phyloP scores from a whole-genome alignment of 2,113 vertebrate genomes.

The Eulemur rufifrons region DNA sequence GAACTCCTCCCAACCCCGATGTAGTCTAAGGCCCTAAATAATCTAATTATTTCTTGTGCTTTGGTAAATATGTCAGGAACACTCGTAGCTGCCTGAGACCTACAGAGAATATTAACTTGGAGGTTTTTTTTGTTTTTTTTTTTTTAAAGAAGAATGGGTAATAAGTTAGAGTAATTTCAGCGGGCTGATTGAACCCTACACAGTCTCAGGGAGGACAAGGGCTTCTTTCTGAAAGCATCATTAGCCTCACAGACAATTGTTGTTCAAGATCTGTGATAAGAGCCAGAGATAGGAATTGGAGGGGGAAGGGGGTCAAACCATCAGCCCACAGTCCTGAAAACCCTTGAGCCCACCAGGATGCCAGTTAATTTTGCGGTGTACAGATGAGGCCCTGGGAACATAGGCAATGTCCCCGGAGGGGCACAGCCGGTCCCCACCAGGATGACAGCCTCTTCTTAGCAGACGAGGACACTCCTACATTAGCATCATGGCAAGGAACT shows the following conservation, averaged over 20 bases:
- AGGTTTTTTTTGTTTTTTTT: background rate
- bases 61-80: constrained; percentile 24
- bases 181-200: background rate
- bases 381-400: background rate
- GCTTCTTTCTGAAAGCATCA: background rate
- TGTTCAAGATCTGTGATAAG: constrained; percentile 13
- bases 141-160: background rate
- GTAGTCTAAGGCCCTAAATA: background rate
- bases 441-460: background rate
- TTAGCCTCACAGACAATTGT: background rate
- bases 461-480: too few species aligned
- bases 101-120: constrained; percentile 42
- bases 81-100: background rate
- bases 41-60: constrained; percentile 37
- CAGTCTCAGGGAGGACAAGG: background rate
- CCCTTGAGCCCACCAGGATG: background rate
- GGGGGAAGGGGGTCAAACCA: background rate
- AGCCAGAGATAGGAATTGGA: background rate
- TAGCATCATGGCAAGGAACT: rapidly evolving
- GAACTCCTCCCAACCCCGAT: background rate
- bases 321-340: background rate
- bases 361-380: background rate
- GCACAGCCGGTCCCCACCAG: background rate
- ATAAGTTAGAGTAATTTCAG: constrained; percentile 3
- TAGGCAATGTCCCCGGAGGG: background rate